Percentiles rank a stretch among this genome's conserved stretches.
Evolutionary conservation across 2,888 invertebrate genomes (phyloP).

Genomic region (Chromoteleia sp.): DNA sequence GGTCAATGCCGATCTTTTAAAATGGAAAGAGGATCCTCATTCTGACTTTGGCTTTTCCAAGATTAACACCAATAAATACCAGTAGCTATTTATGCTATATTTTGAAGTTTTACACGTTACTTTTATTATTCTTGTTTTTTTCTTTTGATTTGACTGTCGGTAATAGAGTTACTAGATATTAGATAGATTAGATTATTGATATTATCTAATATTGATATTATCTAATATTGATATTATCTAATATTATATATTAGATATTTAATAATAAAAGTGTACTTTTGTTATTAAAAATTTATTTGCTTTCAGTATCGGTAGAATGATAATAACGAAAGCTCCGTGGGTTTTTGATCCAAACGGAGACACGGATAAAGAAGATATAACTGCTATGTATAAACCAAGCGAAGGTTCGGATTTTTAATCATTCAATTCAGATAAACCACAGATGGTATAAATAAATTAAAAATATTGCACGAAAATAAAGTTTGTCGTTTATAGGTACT

Average conservation of each 20-base stretch:
- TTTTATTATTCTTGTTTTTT: too few species aligned
- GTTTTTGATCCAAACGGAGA: conserved; percentile 90
- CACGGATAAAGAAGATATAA: conserved; percentile 90
- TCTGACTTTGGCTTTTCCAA: conserved; percentile 88
- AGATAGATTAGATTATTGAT: too few species aligned
- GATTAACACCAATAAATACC: conserved; percentile 90
- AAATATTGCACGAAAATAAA: neutral
- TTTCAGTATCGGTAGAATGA: conserved; percentile 89
- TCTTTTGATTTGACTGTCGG: too few species aligned
- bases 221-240: too few species aligned
- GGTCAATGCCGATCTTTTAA: conserved; percentile 93
- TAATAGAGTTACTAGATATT: too few species aligned
- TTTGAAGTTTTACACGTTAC: too few species aligned
- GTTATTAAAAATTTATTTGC: neutral
- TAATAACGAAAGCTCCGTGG: conserved; percentile 91
- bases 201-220: too few species aligned
- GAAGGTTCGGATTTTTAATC: conserved; percentile 86
- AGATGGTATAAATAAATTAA: neutral
- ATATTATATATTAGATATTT: too few species aligned
- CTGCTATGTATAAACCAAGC: conserved; percentile 88
- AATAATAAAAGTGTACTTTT: neutral
- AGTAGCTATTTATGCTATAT: conserved; percentile 85
- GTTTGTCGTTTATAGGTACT: conserved; percentile 84
- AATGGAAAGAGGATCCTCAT: conserved; percentile 90
- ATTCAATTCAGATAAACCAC: neutral